A percentile compares a stretch with the other conserved stretches of the same genome.
Conservation (phyloP, 2,888 invertebrate species). For the Tortrix viridana region DNA sequence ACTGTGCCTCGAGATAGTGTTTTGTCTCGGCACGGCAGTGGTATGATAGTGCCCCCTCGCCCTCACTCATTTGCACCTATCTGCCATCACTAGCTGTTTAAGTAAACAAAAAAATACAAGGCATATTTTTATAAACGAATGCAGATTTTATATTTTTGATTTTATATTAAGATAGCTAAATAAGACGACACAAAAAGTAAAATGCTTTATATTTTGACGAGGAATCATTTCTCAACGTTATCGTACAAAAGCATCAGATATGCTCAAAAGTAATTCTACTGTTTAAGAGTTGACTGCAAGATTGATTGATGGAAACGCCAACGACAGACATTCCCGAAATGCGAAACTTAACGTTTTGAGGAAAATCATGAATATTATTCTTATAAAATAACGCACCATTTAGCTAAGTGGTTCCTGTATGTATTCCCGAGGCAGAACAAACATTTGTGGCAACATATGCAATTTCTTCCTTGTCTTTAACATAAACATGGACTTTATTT, state of each 20-base stretch:
- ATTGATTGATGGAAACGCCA: constrained; percentile 74
- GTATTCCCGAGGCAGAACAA: constrained; percentile 19
- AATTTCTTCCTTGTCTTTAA: constrained; percentile 16
- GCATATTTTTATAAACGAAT: too few species aligned
- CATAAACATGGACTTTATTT: constrained; percentile 1
- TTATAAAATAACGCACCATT: constrained; percentile 33
- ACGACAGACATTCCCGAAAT: constrained; percentile 64
- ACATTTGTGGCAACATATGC: constrained; percentile 46
- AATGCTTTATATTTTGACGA: constrained; percentile 22
- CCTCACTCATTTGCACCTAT: too few species aligned
- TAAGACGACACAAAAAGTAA: constrained; percentile 21
- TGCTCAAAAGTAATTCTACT: constrained; percentile 73
- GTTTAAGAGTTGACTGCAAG: constrained; percentile 70
- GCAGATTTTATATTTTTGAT: constrained; percentile 15
- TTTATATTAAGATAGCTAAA: constrained; percentile 15
- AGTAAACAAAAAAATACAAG: too few species aligned
- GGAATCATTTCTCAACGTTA: constrained; percentile 68
- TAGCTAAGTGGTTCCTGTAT: constrained; percentile 37
- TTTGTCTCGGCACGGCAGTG: too few species aligned
- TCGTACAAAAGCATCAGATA: constrained; percentile 67
- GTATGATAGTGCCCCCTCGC: too few species aligned
- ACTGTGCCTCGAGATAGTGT: too few species aligned
- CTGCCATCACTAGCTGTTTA: too few species aligned
- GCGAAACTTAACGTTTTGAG: constrained; percentile 48
- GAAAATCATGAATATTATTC: constrained; percentile 43